phyloP scores from a whole-genome alignment of 2,888 invertebrate species.

The Pollenia angustigena region DNA sequence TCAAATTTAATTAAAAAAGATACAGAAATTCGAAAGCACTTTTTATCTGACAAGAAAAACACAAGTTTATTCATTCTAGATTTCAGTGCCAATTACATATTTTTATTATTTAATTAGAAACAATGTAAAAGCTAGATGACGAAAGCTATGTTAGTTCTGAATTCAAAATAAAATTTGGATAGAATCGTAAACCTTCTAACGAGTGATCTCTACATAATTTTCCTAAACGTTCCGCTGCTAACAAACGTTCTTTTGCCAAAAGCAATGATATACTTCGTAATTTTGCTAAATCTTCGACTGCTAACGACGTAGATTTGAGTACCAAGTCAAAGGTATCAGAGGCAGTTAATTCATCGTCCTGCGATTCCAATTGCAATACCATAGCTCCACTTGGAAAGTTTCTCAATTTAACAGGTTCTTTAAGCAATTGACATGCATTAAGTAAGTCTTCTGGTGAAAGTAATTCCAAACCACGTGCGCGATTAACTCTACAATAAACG shows the following conservation, averaged over 20 bases:
- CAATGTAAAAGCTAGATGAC: too few species aligned
- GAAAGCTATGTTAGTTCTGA: slow-evolving; percentile 8
- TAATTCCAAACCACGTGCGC: slow-evolving; percentile 97
- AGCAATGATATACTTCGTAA: slow-evolving; percentile 93
- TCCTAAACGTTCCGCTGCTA: slow-evolving; percentile 94
- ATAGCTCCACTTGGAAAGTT: slow-evolving; percentile 97
- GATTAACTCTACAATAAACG: slow-evolving; percentile 97
- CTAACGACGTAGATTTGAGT: slow-evolving; percentile 88
- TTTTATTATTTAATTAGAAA: too few species aligned
- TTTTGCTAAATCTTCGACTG: slow-evolving; percentile 94
- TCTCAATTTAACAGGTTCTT: slow-evolving; percentile 90
- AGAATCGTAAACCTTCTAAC: slow-evolving; percentile 97
- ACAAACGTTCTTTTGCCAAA: slow-evolving; percentile 94
- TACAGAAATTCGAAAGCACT: too few species aligned
- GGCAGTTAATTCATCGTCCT: slow-evolving; percentile 89
- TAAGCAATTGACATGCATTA: slow-evolving; percentile 91
- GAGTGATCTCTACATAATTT: slow-evolving; percentile 97
- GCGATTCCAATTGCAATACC: slow-evolving; percentile 93
- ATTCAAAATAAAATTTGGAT: slow-evolving; percentile 92
- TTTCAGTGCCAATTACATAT: too few species aligned
- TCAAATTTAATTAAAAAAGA: too few species aligned
- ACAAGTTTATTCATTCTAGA: too few species aligned
- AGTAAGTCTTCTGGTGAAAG: slow-evolving; percentile 98
- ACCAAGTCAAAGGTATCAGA: slow-evolving; percentile 87
- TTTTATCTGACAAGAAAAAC: too few species aligned